Evolutionary conservation across 2,113 vertebrate genomes (phyloP).

Genomic region (Osmerus mordax): DNA sequence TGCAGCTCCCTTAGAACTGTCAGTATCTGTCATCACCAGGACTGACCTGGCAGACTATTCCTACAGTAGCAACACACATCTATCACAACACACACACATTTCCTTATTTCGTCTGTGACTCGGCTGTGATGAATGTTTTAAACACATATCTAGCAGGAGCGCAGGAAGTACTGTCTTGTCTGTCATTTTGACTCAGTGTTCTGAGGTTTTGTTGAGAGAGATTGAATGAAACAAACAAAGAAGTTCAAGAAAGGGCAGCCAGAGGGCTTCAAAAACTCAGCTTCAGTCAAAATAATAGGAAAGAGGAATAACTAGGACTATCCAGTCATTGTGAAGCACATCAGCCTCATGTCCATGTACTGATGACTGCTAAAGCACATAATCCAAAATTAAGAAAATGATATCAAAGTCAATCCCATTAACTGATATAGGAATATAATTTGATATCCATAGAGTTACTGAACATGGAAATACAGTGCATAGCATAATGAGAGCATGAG

Average conservation of each 20-base stretch:
- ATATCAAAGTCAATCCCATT: neutral
- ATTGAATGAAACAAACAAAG: slow-evolving; percentile 21
- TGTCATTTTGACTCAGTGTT: slow-evolving; percentile 50
- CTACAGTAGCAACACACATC: slow-evolving; percentile 2
- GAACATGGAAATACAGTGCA: neutral
- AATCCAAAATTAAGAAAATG: neutral
- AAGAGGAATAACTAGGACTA: too few relatives aligned
- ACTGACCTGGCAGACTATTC: neutral
- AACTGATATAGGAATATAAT: neutral
- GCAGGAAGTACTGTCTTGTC: slow-evolving; percentile 42
- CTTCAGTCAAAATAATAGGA: neutral
- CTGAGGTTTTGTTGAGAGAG: slow-evolving; percentile 36
- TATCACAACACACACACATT: neutral
- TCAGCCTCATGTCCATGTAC: too few relatives aligned
- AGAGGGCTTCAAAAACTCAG: neutral
- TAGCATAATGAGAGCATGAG: neutral
- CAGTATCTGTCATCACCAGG: slow-evolving; percentile 38
- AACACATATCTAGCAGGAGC: slow-evolving; percentile 53
- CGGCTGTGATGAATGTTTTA: slow-evolving; percentile 51
- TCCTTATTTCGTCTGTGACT: slow-evolving; percentile 7
- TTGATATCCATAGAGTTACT: neutral
- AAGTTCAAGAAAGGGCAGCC: slow-evolving; percentile 24
- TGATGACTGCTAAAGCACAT: neutral
- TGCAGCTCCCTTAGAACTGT: slow-evolving; percentile 51
- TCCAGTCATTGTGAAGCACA: too few relatives aligned